Evolutionary conservation across 2,888 invertebrate genomes (phyloP), one percentile per base, ranked within the genome.

Genomic region (Gandaritis pyraliata): DNA sequence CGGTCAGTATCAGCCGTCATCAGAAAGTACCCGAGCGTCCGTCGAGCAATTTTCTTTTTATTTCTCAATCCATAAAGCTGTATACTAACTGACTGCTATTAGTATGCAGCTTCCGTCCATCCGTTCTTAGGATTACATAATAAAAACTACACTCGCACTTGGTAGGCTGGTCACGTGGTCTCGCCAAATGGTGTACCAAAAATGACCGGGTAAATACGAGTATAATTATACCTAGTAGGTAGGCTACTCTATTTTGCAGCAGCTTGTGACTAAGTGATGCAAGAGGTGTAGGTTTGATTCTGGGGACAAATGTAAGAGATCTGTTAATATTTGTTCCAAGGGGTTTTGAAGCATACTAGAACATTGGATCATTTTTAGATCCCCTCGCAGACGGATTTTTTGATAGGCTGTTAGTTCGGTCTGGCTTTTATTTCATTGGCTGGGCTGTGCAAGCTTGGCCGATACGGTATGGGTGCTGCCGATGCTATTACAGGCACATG

Each of bases 61-160:
- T 58, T 54, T 63, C 51, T 58, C 45, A 55, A 58, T 50, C 58
- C 58, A 58, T 63, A 58, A 55, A 51, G 58, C 56, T 52, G 33
- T 55, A 16, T 53, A 56, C 58, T 61, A 61, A 61, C 57, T 51
- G 50, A 43, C 58, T 38, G 38, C 13, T 33, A 51, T 65, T 65
- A 65, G 61, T 65, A 65, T 65, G 49, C 64, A 51, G 58, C 30
- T 11, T 51, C 30, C 64, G 64, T 65, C 41, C 54, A 45, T 54
- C 45, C 64, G 64, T 58, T 61, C 61, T 61, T 61, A 55, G 52
- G 64, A 65, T 65, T 65, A 65, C 64, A 65, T 61, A 58, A 65
- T 65, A 65, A 61, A 61, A 65, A 61, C 50, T 65, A 61, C 47
- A 51, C 45, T 23, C 39, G 47, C 16, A 16, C 6, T 36, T 23